phyloP scores from a whole-genome alignment of 1,140 invertebrate genomes.

The Trachymyrmex septentrionalis region DNA sequence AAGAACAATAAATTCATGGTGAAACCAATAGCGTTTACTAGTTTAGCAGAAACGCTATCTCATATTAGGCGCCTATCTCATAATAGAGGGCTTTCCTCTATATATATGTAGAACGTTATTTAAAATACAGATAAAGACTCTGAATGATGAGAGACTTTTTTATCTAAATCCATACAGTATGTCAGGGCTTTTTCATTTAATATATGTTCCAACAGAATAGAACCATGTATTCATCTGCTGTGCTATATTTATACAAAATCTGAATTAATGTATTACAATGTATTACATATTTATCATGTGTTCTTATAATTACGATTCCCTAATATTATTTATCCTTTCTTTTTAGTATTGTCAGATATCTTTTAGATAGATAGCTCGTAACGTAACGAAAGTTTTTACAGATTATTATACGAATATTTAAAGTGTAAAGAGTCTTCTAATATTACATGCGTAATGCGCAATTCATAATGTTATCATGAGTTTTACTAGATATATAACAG shows the following conservation, averaged over 20 bases:
- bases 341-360: conserved; percentile 21
- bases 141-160: background rate
- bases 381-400: conserved; percentile 40
- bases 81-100: no score
- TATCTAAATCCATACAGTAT: background rate
- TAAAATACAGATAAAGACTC: background rate
- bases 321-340: background rate
- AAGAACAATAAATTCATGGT: no score
- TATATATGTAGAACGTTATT: background rate
- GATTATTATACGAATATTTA: conserved; percentile 54
- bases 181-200: conserved; percentile 16
- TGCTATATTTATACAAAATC: conserved; percentile 1
- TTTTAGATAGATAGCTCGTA: conserved; percentile 12
- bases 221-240: background rate
- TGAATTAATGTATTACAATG: conserved; percentile 9
- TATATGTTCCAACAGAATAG: background rate
- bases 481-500: conserved; percentile 74
- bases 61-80: no score
- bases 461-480: conserved; percentile 71
- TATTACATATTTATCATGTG: conserved; percentile 13
- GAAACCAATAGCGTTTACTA: no score
- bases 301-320: background rate
- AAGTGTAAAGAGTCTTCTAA: conserved; percentile 60
- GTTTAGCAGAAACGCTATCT: no score
- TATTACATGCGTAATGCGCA: conserved; percentile 47